Evolutionary conservation across 1,140 invertebrate genomes (phyloP), one percentile per base, ranked within the genome.

Genomic region (Heliconius himera): DNA sequence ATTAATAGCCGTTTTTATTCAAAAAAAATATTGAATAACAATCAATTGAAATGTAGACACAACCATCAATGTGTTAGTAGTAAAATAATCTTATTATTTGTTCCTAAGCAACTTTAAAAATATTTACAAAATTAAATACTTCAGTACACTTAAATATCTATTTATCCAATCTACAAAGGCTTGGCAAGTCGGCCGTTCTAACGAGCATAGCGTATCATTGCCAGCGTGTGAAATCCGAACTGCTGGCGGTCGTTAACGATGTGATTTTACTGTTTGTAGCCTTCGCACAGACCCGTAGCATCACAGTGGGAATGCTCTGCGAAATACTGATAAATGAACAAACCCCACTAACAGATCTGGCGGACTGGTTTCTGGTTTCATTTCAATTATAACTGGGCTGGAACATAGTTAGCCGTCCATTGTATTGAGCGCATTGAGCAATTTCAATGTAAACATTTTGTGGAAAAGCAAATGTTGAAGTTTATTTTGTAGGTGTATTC

Each of bases 121-220:
- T 8, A 18, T 51, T 20, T 20, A 36, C 18, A 46, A 13, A 46
- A 46, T 46, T 46, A 46, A 46, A 46, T 46, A 46, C 41, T 46
- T 46, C 41, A 46, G 13, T 4, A 46, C 41, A 46, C 41, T 46
- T 46, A 46, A 46, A 16, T 41, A 13, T 41, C 49, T 51, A 29
- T 26, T 49, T 36, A 56, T 75, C 22, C 80, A 77, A 33, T 70
- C 20, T 51, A 73, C 33, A 82, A 80, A 77, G 73, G 81, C 74
- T 70, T 29, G 70, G 54, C 9, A 73, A 72, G 77, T 71, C 77
- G 41, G 60, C 70, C 56, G 70, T 71, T 33, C 83, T 87, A 89
- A 89, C 83, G 84, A 88, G 83, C 81, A 66, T 66, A 84, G 81
- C 78, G 82, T 89, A 87, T 86, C 86, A 85, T 84, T 85, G 80